Evolutionary conservation across 2,888 invertebrate genomes (phyloP).

Genomic region (Perizoma flavofasciatum): DNA sequence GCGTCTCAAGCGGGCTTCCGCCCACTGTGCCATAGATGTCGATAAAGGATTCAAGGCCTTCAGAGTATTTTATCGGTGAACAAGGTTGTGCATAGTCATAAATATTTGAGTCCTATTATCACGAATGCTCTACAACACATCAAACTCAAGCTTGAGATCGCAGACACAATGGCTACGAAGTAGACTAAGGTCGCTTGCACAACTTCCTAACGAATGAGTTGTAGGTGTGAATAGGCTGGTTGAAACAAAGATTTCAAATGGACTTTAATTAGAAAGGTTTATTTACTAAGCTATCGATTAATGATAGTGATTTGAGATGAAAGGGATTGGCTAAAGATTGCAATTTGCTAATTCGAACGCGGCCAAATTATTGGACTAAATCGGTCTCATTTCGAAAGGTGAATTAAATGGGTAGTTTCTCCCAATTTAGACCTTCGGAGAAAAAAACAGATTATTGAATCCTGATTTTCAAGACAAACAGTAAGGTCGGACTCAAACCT

Average conservation of each 20-base stretch:
- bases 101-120: too few species aligned
- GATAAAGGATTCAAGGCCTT: neutral
- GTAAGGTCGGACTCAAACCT: too few species aligned
- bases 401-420: too few species aligned
- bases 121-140: neutral
- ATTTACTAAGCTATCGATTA: neutral
- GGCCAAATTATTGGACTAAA: too few species aligned
- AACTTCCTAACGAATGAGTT: conserved; percentile 38
- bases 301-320: conserved; percentile 9
- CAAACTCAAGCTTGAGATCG: conserved; percentile 34
- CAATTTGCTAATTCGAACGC: too few species aligned
- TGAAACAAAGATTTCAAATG: conserved; percentile 20
- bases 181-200: conserved; percentile 68
- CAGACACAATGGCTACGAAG: conserved; percentile 58
- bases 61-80: neutral
- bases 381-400: too few species aligned
- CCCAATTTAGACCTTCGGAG: too few species aligned
- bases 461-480: too few species aligned
- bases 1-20: too few species aligned
- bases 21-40: too few species aligned
- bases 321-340: conserved; percentile 5
- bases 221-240: conserved; percentile 37
- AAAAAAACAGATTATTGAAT: too few species aligned
- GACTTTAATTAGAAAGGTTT: conserved; percentile 22
- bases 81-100: too few species aligned